These are phyloP conservation scores for Amblyjoppa proteus DNA, from an alignment of 2,888 invertebrate species.

Conservation along the genomic window DNA sequence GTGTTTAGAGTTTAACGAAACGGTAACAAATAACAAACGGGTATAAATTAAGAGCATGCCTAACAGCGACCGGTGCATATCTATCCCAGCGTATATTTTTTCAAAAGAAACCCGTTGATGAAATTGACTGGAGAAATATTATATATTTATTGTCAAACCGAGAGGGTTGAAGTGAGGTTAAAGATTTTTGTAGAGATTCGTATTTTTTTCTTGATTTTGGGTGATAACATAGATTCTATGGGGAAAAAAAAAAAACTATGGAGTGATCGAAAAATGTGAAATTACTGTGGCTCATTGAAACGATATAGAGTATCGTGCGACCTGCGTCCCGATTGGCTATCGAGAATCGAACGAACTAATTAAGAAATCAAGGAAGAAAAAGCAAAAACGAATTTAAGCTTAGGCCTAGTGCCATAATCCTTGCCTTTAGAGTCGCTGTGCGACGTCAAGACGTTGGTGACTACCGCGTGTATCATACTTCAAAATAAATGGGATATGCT, in stretches of 20 bases:
- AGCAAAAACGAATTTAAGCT: slow-evolving; percentile 36
- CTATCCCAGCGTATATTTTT: slow-evolving; percentile 16
- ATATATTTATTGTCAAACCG: slow-evolving; percentile 39
- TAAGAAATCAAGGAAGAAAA: background rate
- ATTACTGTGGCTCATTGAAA: slow-evolving; percentile 1
- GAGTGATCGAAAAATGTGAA: background rate
- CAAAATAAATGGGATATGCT: slow-evolving; percentile 43
- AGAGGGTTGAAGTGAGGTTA: slow-evolving; percentile 4
- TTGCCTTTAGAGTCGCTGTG: slow-evolving; percentile 69
- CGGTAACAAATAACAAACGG: background rate
- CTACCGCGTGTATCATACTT: slow-evolving; percentile 43
- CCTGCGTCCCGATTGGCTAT: background rate
- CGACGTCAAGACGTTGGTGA: slow-evolving; percentile 60
- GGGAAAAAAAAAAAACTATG: too few species aligned
- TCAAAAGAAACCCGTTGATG: background rate
- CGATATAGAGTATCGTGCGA: slow-evolving; percentile 37
- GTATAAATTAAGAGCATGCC: background rate
- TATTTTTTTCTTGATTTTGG: background rate
- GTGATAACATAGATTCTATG: too few species aligned
- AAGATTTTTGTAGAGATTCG: background rate
- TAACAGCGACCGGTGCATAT: background rate
- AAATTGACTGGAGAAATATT: slow-evolving; percentile 9
- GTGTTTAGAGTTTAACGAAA: background rate
- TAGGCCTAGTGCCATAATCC: slow-evolving; percentile 68
- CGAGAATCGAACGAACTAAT: background rate